Conservation (phyloP, 2,113 vertebrate genomes). For the Malurus elegans region DNA sequence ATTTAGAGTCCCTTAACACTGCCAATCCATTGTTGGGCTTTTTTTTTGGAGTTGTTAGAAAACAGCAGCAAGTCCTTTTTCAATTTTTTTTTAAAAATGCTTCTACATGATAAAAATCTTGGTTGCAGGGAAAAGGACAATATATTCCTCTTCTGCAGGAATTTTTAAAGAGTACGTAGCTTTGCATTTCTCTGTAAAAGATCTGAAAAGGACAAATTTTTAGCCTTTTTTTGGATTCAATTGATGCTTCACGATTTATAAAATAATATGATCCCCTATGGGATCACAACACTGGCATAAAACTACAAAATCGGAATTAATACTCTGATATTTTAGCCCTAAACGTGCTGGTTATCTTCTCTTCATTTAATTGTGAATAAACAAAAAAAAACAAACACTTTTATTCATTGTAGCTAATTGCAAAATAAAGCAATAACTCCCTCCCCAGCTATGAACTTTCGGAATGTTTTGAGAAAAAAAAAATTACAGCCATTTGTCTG, state of each 20-base stretch:
- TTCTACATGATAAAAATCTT: neutral
- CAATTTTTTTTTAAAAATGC: neutral
- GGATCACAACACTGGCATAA: neutral
- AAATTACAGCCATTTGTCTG: neutral
- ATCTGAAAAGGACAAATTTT: neutral
- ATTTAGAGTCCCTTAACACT: neutral
- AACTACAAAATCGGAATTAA: neutral
- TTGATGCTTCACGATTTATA: neutral
- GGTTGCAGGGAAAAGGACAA: neutral
- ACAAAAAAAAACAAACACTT: neutral
- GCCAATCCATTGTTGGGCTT: neutral
- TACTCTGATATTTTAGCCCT: neutral
- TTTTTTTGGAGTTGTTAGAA: neutral
- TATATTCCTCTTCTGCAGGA: neutral
- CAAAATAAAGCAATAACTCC: neutral
- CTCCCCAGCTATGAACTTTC: neutral
- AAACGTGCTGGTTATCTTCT: neutral
- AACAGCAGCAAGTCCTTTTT: neutral
- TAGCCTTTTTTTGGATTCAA: neutral
- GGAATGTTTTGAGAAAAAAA: neutral
- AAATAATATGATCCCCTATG: neutral
- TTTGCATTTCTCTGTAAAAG: neutral
- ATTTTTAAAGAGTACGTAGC: neutral
- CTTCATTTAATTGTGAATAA: neutral
- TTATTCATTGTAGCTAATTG: neutral